phyloP scores from a whole-genome alignment of 2,888 invertebrate genomes.

The Parnassius mnemosyne region DNA sequence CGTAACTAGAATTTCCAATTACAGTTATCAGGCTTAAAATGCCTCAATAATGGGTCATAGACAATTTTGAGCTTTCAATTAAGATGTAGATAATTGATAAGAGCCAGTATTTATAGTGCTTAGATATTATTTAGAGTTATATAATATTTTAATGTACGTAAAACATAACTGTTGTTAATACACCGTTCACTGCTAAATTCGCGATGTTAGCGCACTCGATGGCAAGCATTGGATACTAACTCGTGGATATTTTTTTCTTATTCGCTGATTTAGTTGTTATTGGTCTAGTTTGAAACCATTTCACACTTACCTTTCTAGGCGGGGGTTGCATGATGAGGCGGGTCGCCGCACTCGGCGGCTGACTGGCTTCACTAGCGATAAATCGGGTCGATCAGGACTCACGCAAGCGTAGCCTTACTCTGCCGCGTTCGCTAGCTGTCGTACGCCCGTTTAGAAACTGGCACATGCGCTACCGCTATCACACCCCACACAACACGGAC shows the following conservation, averaged over 20 bases:
- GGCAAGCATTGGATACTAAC: neutral
- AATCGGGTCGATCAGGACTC: constrained; percentile 50
- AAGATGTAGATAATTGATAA: neutral
- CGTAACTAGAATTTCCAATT: neutral
- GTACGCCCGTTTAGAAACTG: constrained; percentile 39
- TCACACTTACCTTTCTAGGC: constrained; percentile 88
- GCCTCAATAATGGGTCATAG: too few species aligned
- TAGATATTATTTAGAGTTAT: constrained; percentile 11
- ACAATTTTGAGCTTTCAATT: neutral
- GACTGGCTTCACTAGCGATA: constrained; percentile 30
- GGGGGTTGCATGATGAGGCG: constrained; percentile 88
- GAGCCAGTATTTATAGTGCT: neutral
- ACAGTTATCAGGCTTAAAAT: too few species aligned
- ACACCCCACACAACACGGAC: constrained; percentile 29
- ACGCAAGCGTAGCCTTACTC: constrained; percentile 50
- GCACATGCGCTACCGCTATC: constrained; percentile 38
- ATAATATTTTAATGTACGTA: constrained; percentile 20
- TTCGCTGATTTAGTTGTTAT: neutral
- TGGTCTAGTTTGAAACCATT: neutral
- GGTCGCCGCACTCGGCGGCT: constrained; percentile 42
- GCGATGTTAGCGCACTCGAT: neutral
- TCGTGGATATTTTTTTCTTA: neutral
- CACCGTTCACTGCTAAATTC: constrained; percentile 5
- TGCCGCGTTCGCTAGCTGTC: constrained; percentile 43
- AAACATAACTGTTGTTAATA: constrained; percentile 12